Percentiles rank a stretch among this genome's conserved stretches.
phyloP scores from a whole-genome alignment of 2,797 vertebrate genomes.

The Gadopsis marmoratus region DNA sequence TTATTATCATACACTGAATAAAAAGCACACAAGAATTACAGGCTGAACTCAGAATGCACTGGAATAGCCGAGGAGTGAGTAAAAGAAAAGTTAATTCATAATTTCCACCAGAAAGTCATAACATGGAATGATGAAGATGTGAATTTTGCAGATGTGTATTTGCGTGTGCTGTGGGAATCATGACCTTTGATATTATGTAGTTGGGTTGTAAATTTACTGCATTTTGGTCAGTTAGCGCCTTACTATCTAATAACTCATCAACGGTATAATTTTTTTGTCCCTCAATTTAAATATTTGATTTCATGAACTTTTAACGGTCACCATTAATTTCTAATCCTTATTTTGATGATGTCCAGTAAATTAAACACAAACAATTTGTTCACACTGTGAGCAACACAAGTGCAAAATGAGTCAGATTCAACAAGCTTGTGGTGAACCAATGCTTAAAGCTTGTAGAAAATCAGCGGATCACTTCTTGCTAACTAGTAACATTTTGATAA shows the following conservation, averaged over 20 bases:
- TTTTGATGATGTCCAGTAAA: background rate
- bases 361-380: constrained; percentile 44
- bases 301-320: background rate
- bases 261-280: constrained; percentile 5
- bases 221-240: constrained; percentile 5
- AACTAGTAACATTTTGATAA: constrained; percentile 7
- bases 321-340: constrained; percentile 3
- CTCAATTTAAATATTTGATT: background rate
- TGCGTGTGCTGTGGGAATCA: background rate
- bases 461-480: background rate
- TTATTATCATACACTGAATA: constrained; percentile 49
- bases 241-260: background rate
- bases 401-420: constrained; percentile 3
- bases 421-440: constrained; percentile 9
- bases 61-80: constrained; percentile 48
- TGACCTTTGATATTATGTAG: background rate
- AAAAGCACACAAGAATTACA: constrained; percentile 62
- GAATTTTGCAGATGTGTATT: constrained; percentile 17
- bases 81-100: constrained; percentile 55
- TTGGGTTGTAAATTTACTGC: background rate
- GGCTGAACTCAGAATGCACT: constrained; percentile 47
- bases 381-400: constrained; percentile 44
- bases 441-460: constrained; percentile 3
- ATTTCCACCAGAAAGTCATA: constrained; percentile 33
- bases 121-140: constrained; percentile 36